Percentiles rank a stretch among this genome's conserved stretches.
phyloP scores from a whole-genome alignment of 1,140 invertebrate species.

The Acromyrmex echinatior region DNA sequence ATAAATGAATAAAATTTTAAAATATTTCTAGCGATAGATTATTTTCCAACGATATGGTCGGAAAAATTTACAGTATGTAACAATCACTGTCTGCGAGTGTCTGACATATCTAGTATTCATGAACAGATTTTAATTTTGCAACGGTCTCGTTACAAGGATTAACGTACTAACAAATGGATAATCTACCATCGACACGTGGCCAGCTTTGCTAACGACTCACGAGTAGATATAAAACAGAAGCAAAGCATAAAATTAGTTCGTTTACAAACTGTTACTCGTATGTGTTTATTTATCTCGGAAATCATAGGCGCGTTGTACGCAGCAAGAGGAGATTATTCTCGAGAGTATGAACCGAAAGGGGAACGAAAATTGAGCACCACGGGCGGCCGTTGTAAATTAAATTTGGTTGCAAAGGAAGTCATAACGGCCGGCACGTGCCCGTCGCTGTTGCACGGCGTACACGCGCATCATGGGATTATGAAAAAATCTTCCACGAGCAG shows the following conservation, averaged over 20 bases:
- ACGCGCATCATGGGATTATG: constrained; percentile 68
- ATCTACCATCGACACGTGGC: constrained; percentile 31
- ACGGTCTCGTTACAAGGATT: constrained; percentile 8
- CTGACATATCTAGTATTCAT: not conserved
- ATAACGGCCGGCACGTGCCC: constrained; percentile 78
- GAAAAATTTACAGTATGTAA: not conserved
- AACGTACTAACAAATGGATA: constrained; percentile 16
- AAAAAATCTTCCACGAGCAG: constrained; percentile 71
- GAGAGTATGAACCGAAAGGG: constrained; percentile 42
- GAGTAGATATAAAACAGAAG: constrained; percentile 49
- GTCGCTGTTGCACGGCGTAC: constrained; percentile 57
- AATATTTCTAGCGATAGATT: not conserved
- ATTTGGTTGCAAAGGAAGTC: constrained; percentile 78
- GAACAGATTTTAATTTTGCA: constrained; percentile 7
- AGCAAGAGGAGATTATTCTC: constrained; percentile 52
- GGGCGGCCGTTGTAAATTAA: constrained; percentile 79
- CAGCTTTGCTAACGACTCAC: not conserved
- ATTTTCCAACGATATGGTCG: not conserved
- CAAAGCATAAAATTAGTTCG: constrained; percentile 70
- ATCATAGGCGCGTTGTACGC: constrained; percentile 34
- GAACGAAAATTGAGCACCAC: constrained; percentile 72
- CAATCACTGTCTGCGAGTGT: not conserved
- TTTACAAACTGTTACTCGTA: constrained; percentile 61
- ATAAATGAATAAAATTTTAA: not conserved
- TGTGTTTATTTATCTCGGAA: constrained; percentile 63